A percentile compares a stretch with the other conserved stretches of the same genome.
phyloP scores from a whole-genome alignment of 2,113 vertebrate genomes.

The Arizona elegans region DNA sequence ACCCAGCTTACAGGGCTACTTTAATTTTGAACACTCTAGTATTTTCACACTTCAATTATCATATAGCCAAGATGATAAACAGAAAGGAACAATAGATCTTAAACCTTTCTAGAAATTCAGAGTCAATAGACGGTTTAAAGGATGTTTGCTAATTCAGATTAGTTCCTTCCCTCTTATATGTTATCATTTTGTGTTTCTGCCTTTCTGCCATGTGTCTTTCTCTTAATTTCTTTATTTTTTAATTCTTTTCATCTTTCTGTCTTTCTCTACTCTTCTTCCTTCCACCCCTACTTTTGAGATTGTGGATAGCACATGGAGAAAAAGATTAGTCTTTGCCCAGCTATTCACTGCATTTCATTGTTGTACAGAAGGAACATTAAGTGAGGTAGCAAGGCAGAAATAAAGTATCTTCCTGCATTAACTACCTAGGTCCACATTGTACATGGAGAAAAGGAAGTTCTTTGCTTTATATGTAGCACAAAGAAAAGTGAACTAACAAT shows the following conservation, averaged over 20 bases:
- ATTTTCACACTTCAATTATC: conserved; percentile 26
- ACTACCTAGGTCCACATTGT: background rate
- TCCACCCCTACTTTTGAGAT: background rate
- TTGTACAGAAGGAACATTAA: background rate
- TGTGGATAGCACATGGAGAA: background rate
- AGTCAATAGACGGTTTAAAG: background rate
- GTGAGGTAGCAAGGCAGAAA: background rate
- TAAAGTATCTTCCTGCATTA: background rate
- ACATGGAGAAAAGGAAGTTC: background rate
- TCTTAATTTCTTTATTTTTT: background rate
- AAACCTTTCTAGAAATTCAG: background rate
- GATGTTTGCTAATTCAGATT: background rate
- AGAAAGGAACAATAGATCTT: background rate
- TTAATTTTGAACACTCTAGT: conserved; percentile 8
- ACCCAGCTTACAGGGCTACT: conserved; percentile 29
- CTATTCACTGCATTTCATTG: background rate
- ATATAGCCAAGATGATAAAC: background rate
- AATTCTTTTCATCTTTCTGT: background rate
- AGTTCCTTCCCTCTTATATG: background rate
- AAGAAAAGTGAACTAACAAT: background rate
- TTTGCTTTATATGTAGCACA: background rate
- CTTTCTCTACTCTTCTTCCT: background rate
- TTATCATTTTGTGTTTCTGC: background rate
- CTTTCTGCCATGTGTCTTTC: background rate
- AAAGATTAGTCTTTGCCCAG: background rate